A percentile compares a stretch with the other conserved stretches of the same genome.
These are phyloP conservation scores for Tachina fera DNA, from an alignment of 2,888 invertebrate species.

Conservation along the genomic window DNA sequence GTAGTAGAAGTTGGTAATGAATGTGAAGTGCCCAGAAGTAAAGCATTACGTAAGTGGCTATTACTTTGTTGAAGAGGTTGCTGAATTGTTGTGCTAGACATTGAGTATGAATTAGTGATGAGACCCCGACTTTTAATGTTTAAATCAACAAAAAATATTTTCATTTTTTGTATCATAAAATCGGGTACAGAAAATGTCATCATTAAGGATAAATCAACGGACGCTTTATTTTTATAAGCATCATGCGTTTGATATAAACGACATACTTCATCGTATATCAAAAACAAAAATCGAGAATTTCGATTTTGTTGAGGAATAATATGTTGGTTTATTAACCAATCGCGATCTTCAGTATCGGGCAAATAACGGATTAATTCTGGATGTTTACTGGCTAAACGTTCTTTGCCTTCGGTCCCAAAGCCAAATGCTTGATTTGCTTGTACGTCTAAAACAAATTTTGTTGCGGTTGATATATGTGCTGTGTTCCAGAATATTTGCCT, in stretches of 20 bases:
- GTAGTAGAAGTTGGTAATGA: slow-evolving; percentile 19
- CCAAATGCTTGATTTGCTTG: slow-evolving; percentile 82
- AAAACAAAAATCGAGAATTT: slow-evolving; percentile 85
- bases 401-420: slow-evolving; percentile 83
- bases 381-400: slow-evolving; percentile 86
- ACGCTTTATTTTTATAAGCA: slow-evolving; percentile 83
- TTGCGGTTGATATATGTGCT: slow-evolving; percentile 84
- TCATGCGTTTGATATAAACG: slow-evolving; percentile 85
- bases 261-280: slow-evolving; percentile 86
- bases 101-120: slow-evolving; percentile 81
- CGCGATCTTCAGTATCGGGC: slow-evolving; percentile 87
- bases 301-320: slow-evolving; percentile 86
- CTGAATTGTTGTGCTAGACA: slow-evolving; percentile 68
- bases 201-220: slow-evolving; percentile 80
- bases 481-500: slow-evolving; percentile 85
- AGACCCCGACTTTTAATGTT: slow-evolving; percentile 82
- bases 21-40: slow-evolving; percentile 78
- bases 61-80: slow-evolving; percentile 72
- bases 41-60: slow-evolving; percentile 80
- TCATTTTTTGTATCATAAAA: slow-evolving; percentile 86
- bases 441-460: slow-evolving; percentile 86
- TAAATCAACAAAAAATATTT: slow-evolving; percentile 82
- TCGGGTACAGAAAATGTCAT: slow-evolving; percentile 85
- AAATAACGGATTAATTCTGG: slow-evolving; percentile 87
- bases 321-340: slow-evolving; percentile 86